phyloP scores from a whole-genome alignment of 2,113 vertebrate species.

The Pantherophis guttatus region DNA sequence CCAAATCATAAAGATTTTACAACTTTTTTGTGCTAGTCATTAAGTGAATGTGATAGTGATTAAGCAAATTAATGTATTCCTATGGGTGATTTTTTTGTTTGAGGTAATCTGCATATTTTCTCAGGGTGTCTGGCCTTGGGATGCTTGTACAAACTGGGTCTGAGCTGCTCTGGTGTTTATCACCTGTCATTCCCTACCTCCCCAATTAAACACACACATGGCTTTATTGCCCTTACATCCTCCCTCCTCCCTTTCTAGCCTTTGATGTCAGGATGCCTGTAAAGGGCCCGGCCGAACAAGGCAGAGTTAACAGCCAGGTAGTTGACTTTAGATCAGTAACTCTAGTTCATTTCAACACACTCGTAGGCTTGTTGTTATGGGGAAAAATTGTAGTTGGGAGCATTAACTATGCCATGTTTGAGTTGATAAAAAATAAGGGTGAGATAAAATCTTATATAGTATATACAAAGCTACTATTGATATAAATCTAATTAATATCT shows the following conservation, averaged over 20 bases:
- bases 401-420: neutral
- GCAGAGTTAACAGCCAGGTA: neutral
- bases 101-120: neutral
- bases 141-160: neutral
- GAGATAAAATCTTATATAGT: neutral
- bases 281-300: rapidly evolving
- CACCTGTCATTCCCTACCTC: neutral
- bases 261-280: neutral
- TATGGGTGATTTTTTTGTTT: neutral
- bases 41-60: neutral
- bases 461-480: neutral
- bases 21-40: neutral
- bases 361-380: neutral
- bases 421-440: neutral
- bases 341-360: neutral
- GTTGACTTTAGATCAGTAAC: neutral
- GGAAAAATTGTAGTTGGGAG: neutral
- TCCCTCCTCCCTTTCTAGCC: neutral
- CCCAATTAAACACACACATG: neutral
- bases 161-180: neutral
- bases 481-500: neutral
- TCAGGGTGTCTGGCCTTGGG: neutral
- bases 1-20: neutral
- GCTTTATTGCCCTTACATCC: neutral
- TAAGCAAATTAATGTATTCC: neutral